Base-by-base conservation (phyloP, 2,113 vertebrate genomes). In the Phaethornis superciliosus region DNA sequence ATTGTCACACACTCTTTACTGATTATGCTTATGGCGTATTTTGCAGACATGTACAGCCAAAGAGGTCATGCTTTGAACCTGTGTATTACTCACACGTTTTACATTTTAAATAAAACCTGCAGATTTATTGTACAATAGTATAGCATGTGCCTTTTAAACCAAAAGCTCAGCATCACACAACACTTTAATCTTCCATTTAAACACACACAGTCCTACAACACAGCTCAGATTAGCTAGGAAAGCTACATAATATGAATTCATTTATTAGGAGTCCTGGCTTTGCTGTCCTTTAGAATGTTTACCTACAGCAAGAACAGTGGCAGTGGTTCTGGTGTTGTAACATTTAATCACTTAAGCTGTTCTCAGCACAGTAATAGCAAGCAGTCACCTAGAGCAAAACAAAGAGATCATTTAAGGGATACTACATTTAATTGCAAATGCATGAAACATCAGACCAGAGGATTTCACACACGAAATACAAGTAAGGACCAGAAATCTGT, bases 101-200 rank as follows among this genome's bases (percentile, higher is more conserved):
- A 80, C 63, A 59, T 93, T 94, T 90, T 93, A 94, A 95, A 86
- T 84, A 90, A 81, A 47, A 78, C 89, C 89, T 86, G 76, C 56
- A 91, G 84, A 56, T 97, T 96, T 96, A 95, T 94, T 92, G 74
- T 82, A 85, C 76, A 85, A 68, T 37, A 83, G 89, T 84, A 96
- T 47, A 94, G 77, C 84, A 87, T 81, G 68, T 91, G 67, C 71
- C 95, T 94, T 95, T 95, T 94, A 64, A 95, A 94, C 76, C 42
- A 74, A 94, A 96, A 95, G 95, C 56, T 71, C 81, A 84, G 52
- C 70, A 88, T 91, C 88, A 67, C 92, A 79, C 71, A 75, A 91
- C 22, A 71, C n/a, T 90, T 90, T 83, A 74, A 89, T 96, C 90
- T 94, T 89, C 85, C 76, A 92, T 71, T 69, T 70, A 70, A 95